These are phyloP conservation scores for Centroberyx gerrardi DNA, from an alignment of 2,797 vertebrate species.

Conservation along the genomic window DNA sequence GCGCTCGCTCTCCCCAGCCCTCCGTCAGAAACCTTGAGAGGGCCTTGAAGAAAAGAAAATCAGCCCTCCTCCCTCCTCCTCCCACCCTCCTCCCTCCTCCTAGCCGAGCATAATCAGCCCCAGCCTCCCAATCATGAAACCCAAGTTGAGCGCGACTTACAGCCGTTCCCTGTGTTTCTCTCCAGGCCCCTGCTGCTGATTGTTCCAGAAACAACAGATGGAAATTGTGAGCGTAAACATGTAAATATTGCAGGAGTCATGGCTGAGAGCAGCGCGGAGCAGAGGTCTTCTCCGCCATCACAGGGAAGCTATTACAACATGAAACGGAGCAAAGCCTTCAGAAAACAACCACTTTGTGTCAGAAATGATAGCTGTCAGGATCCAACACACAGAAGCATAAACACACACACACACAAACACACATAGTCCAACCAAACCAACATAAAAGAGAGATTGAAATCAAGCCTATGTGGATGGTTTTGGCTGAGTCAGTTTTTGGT, in stretches of 20 bases:
- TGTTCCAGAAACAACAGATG: conserved; percentile 90
- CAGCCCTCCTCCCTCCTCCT: conserved; percentile 39
- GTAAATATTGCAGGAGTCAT: conserved; percentile 86
- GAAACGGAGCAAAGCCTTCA: conserved; percentile 75
- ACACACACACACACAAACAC: conserved; percentile 33
- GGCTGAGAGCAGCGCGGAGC: conserved; percentile 65
- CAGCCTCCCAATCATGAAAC: conserved; percentile 87
- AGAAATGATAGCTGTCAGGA: conserved; percentile 75
- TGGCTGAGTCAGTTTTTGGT: conserved; percentile 19
- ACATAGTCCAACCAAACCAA: conserved; percentile 33
- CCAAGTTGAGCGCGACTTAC: conserved; percentile 83
- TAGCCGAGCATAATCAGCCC: conserved; percentile 83
- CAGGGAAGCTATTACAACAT: conserved; percentile 73
- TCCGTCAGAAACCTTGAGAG: conserved; percentile 77
- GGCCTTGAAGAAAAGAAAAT: conserved; percentile 82
- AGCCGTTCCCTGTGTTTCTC: conserved; percentile 72
- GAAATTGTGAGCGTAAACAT: conserved; percentile 89
- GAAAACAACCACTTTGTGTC: conserved; percentile 78
- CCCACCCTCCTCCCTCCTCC: not conserved
- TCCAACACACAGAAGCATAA: conserved; percentile 74
- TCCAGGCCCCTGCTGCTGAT: conserved; percentile 81
- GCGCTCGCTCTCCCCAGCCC: conserved; percentile 46
- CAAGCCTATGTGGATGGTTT: conserved; percentile 25
- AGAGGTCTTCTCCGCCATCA: conserved; percentile 63
- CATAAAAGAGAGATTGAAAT: conserved; percentile 52